Percentiles rank a stretch among this genome's conserved stretches.
phyloP scores from a whole-genome alignment of 64 coral and sea anemone species.

The Dendrophyllia cribrosa region DNA sequence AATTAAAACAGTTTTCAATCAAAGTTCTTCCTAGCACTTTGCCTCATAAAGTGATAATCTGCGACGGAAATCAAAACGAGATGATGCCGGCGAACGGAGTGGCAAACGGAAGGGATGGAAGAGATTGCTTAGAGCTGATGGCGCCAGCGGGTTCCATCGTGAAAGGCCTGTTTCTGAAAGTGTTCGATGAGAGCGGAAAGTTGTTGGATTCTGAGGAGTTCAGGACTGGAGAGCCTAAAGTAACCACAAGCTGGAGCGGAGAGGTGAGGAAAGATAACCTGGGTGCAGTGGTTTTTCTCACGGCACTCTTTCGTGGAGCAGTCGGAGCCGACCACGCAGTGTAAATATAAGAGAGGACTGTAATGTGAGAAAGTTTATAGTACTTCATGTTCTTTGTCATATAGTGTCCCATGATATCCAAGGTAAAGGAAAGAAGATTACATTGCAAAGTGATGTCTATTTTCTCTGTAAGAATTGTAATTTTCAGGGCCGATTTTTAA shows the following conservation, averaged over 20 bases:
- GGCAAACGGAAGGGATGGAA: constrained; percentile 48
- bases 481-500: too few relatives aligned
- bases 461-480: too few relatives aligned
- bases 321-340: too few relatives aligned
- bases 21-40: constrained; percentile 90
- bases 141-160: constrained; percentile 82
- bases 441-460: too few relatives aligned
- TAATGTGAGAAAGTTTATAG: too few relatives aligned
- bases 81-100: constrained; percentile 18
- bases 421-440: too few relatives aligned
- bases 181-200: constrained; percentile 87
- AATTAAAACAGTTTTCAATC: constrained; percentile 78
- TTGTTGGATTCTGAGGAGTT: constrained; percentile 49
- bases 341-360: too few relatives aligned
- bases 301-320: too few relatives aligned
- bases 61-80: constrained; percentile 44
- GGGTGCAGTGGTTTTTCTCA: too few relatives aligned
- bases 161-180: constrained; percentile 66
- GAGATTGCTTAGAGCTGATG: constrained; percentile 82
- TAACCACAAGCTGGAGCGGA: constrained; percentile 88
- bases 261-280: constrained; percentile 49
- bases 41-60: constrained; percentile 80
- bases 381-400: too few relatives aligned
- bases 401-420: too few relatives aligned
- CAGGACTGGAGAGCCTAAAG: constrained; percentile 36